Evolutionary conservation across 2,888 invertebrate genomes (phyloP).

Genomic region (Diarsia rubi): DNA sequence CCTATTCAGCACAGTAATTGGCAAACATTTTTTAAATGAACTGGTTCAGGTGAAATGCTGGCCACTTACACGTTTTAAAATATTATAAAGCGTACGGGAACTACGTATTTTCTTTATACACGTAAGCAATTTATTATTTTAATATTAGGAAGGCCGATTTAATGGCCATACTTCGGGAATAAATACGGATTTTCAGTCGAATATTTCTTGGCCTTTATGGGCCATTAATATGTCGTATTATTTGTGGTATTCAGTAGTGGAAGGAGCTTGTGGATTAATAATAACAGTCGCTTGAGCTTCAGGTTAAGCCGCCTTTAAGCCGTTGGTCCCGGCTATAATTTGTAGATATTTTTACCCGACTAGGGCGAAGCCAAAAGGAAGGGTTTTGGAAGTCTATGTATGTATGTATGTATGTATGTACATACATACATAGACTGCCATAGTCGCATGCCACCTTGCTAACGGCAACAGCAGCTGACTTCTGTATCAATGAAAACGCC

Average conservation of each 20-base stretch:
- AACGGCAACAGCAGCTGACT: too few relatives aligned
- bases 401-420: too few relatives aligned
- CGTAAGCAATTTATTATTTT: conserved; percentile 54
- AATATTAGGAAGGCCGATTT: conserved; percentile 33
- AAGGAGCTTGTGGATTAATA: not conserved
- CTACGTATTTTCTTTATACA: conserved; percentile 16
- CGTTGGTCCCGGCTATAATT: too few relatives aligned
- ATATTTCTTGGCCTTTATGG: conserved; percentile 25
- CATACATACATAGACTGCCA: too few relatives aligned
- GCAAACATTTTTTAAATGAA: conserved; percentile 34
- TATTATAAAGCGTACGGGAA: conserved; percentile 36
- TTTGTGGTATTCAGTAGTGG: not conserved
- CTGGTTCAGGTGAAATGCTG: conserved; percentile 35
- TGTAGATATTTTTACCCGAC: too few relatives aligned
- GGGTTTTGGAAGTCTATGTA: too few relatives aligned
- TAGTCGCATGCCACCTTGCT: too few relatives aligned
- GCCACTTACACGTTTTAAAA: conserved; percentile 48
- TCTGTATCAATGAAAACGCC: too few relatives aligned
- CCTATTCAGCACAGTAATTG: conserved; percentile 35
- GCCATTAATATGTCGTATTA: conserved; percentile 15
- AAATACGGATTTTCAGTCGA: conserved; percentile 17
- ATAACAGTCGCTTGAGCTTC: too few relatives aligned
- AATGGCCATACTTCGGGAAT: conserved; percentile 38
- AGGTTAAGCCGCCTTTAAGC: too few relatives aligned
- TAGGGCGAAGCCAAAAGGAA: too few relatives aligned